Base-by-base conservation (phyloP, 2,797 vertebrate genomes). In the Clarias pachynema region DNA sequence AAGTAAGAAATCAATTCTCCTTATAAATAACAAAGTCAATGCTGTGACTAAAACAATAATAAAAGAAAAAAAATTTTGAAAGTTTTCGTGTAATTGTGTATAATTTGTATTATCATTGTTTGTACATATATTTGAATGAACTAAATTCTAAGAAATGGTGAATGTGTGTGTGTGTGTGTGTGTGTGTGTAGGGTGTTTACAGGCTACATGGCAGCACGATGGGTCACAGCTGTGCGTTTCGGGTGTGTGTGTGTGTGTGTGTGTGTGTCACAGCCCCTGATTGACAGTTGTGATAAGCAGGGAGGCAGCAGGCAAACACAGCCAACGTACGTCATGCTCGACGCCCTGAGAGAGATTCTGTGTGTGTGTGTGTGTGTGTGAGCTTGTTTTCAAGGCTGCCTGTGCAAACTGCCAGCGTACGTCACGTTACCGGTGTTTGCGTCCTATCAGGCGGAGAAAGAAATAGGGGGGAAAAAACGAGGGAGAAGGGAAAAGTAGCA, bases 261-360 rank as follows among this genome's bases (percentile, higher is more conserved):
- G 74, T 85, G 87, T 84, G 69, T 88, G 89, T 89, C 84, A 87
- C 89, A 86, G 83, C 20, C 60, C 24, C 49, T 88, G 90, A 91
- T 88, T 89, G 90, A 87, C 89, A 89, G 89, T 82, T 88, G 85
- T 84, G 89, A 90, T 91, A 91, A 91, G 72, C 84, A 86, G 78
- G 66, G 83, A 88, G 89, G 85, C 91, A 90, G 89, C 79, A 82
- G 86, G 87, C 86, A 89, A 89, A 89, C 82, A 82, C 89, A 85
- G 90, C 83, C 85, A 85, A 84, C 77, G 85, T 85, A 85, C 88
- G 87, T 91, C 87, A 89, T 81, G 44, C 82, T 81, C 65, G 59
- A 74, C 18, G 22, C 65, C 73, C 79, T 83, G 37, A 74, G 69
- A 74, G 79, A 73, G 65, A 40, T 34, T 12, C 69, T 49, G 44